Evolutionary conservation across 2,797 vertebrate species (phyloP).

Genomic region (Halcyon badia): DNA sequence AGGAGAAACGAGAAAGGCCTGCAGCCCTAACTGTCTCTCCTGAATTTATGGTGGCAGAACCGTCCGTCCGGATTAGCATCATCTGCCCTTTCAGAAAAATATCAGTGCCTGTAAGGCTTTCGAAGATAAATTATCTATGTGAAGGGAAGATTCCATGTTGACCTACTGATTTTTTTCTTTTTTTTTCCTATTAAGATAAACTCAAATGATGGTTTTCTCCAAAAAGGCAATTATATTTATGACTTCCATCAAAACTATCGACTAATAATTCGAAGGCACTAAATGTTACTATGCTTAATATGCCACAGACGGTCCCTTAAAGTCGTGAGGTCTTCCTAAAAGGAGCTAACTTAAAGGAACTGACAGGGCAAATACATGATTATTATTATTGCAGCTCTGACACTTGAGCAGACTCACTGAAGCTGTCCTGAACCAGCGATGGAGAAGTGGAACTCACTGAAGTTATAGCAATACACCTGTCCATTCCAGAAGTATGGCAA

Average conservation of each 20-base stretch:
- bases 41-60: constrained; percentile 60
- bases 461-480: background rate
- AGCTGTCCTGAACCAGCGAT: background rate
- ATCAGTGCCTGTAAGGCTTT: constrained; percentile 20
- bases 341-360: background rate
- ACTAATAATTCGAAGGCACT: background rate
- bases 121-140: constrained; percentile 35
- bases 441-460: background rate
- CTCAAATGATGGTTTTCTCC: background rate
- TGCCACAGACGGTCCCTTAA: background rate
- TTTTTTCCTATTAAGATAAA: background rate
- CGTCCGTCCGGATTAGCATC: constrained; percentile 51
- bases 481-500: background rate
- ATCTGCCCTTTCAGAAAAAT: constrained; percentile 30
- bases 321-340: background rate
- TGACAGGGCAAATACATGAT: background rate
- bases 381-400: background rate
- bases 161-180: background rate
- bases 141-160: background rate
- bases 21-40: constrained; percentile 18
- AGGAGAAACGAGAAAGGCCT: constrained; percentile 37
- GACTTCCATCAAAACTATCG: background rate
- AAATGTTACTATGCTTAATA: background rate
- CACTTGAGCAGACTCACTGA: background rate
- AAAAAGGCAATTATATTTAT: background rate